Evolutionary conservation across 2,113 vertebrate species (phyloP), one percentile per base, ranked within the genome.

Genomic region (Epinephelus lanceolatus): DNA sequence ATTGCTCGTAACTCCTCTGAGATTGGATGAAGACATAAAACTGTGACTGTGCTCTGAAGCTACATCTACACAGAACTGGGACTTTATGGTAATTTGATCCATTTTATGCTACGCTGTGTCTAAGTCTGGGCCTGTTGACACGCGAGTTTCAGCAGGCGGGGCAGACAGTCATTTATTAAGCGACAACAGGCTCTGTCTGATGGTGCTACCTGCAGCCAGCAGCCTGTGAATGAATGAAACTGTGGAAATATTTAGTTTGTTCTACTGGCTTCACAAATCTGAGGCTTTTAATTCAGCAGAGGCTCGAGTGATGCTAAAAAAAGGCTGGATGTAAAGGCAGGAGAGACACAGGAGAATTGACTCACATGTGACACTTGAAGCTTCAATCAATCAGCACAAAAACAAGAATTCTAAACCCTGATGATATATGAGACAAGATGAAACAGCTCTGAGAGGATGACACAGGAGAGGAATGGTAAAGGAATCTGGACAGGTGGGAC

Each of bases 81-180:
- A 72, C 61, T 89, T 88, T 87, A 86, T 79, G 84, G 80, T 87
- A 87, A 91, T 90, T 85, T 80, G 62, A 69, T 81, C 70, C 25
- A 75, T 93, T 90, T 84, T 81, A 86, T 83, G 87, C 81, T n/a
- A 21, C 3, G 15, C 82, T 27, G 60, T 77, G 73, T 87, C 81
- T 86, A 72, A 51, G 80, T 55, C 80, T 76, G 75, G 59, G 71
- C 73, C 62, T 76, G 85, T 30, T 70, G 83, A 85, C 59, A 69
- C 78, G 72, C 71, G 65, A 17, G 45, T 82, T 82, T 82, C 47
- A 62, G 75, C 42, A 61, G 53, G 49, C 47, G 15, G 60, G 7
- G 11, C 3, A 71, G 81, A 55, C 13, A 66, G 67, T 78, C 77
- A 67, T 88, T 89, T 87, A 86, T 78, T 79, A 69, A 83, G 66